A percentile compares a stretch with the other conserved stretches of the same genome.
phyloP scores from a whole-genome alignment of 1,140 invertebrate species.

The Trachymyrmex septentrionalis region DNA sequence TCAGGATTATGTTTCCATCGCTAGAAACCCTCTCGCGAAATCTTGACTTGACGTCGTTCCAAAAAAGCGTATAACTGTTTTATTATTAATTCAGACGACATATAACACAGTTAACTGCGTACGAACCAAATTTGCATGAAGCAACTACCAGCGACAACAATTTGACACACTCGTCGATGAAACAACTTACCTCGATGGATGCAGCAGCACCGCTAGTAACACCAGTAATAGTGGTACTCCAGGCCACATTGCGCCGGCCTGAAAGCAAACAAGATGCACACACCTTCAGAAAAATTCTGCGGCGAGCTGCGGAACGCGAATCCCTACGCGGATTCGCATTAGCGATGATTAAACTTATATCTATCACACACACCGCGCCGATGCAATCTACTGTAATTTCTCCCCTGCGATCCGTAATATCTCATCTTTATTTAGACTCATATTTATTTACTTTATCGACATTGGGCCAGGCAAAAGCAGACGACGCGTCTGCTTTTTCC shows the following conservation, averaged over 20 bases:
- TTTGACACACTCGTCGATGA: background rate
- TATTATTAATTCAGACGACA: slow-evolving; percentile 22
- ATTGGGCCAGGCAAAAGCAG: background rate
- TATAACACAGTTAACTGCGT: background rate
- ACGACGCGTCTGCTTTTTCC: background rate
- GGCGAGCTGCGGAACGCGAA: background rate
- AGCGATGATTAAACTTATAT: slow-evolving; percentile 42
- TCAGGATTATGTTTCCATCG: slow-evolving; percentile 1
- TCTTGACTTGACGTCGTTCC: slow-evolving; percentile 15
- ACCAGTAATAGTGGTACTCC: slow-evolving; percentile 85
- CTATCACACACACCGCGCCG: background rate
- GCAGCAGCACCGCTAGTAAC: slow-evolving; percentile 84
- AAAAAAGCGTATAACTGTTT: background rate
- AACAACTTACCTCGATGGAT: slow-evolving; percentile 83
- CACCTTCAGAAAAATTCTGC: slow-evolving; percentile 30
- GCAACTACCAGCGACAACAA: background rate
- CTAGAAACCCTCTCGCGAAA: background rate
- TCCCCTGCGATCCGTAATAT: slow-evolving; percentile 7
- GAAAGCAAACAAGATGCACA: slow-evolving; percentile 74
- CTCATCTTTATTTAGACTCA: background rate
- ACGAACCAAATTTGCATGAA: background rate
- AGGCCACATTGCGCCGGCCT: slow-evolving; percentile 87
- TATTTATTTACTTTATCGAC: slow-evolving; percentile 27
- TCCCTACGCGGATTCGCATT: slow-evolving; percentile 24
- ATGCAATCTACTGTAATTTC: slow-evolving; percentile 30